These are phyloP conservation scores for Agrochola lychnidis DNA, from an alignment of 2,888 invertebrate genomes.

Conservation along the genomic window DNA sequence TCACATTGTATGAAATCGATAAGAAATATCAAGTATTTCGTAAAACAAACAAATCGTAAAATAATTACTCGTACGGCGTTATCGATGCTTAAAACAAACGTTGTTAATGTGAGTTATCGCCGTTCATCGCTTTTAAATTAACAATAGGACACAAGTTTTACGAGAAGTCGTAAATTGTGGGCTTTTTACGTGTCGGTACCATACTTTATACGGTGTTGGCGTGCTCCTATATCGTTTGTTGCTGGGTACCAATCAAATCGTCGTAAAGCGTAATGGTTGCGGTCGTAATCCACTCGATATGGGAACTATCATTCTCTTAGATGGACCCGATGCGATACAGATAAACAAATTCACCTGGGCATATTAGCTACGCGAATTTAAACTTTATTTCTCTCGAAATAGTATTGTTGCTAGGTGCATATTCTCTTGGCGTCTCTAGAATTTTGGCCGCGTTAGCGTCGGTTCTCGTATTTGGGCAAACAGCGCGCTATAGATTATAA, in stretches of 20 bases:
- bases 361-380: constrained; percentile 52
- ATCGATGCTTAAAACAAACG: constrained; percentile 73
- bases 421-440: constrained; percentile 46
- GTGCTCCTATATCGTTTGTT: constrained; percentile 86
- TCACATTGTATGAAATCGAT: constrained; percentile 58
- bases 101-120: constrained; percentile 78
- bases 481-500: constrained; percentile 82
- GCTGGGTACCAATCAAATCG: constrained; percentile 86
- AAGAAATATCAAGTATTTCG: constrained; percentile 56
- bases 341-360: constrained; percentile 62
- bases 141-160: constrained; percentile 83
- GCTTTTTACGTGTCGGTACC: constrained; percentile 77
- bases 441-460: constrained; percentile 69
- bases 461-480: constrained; percentile 82
- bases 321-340: constrained; percentile 78
- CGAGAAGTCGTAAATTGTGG: constrained; percentile 84
- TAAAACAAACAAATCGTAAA: constrained; percentile 63
- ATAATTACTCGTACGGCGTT: constrained; percentile 67
- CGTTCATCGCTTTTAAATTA: constrained; percentile 83
- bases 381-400: constrained; percentile 56
- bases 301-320: constrained; percentile 84
- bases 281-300: constrained; percentile 86
- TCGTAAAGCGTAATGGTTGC: constrained; percentile 87
- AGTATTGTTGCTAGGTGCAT: constrained; percentile 29
- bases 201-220: constrained; percentile 74